A percentile compares a stretch with the other conserved stretches of the same genome.
phyloP scores from a whole-genome alignment of 1,140 invertebrate genomes.

The Sycophaga agraensis region DNA sequence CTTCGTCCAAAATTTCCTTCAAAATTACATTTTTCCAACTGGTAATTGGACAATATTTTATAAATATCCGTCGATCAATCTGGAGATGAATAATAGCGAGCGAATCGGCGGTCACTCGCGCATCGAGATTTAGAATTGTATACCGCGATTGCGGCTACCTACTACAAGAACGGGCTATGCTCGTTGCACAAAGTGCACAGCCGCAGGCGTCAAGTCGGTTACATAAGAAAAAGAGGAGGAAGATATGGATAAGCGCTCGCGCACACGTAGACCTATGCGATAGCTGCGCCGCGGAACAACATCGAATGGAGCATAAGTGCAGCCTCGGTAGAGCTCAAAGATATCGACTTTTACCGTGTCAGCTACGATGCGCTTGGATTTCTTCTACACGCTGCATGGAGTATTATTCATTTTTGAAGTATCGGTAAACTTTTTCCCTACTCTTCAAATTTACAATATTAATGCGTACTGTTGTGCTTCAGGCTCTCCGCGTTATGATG shows the following conservation, averaged over 20 bases:
- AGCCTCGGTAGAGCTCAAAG: not conserved
- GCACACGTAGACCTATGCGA: not conserved
- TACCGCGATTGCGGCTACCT: conserved; percentile 5
- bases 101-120: not conserved
- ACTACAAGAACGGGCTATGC: not conserved
- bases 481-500: not conserved
- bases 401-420: no score
- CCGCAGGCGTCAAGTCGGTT: not conserved
- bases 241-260: not conserved
- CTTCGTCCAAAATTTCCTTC: no score
- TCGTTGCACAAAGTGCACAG: not conserved
- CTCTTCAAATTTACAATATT: not conserved
- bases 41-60: no score
- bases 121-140: conserved; percentile 20
- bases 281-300: no score
- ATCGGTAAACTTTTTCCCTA: no score
- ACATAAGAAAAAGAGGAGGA: conserved; percentile 1
- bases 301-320: not conserved
- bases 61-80: no score
- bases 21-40: no score
- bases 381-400: no score
- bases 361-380: no score
- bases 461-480: not conserved
- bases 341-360: conserved; percentile 17
- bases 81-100: not conserved